Percentiles rank a stretch among this genome's conserved stretches.
phyloP scores from a whole-genome alignment of 2,113 vertebrate genomes.

The Anoplopoma fimbria region DNA sequence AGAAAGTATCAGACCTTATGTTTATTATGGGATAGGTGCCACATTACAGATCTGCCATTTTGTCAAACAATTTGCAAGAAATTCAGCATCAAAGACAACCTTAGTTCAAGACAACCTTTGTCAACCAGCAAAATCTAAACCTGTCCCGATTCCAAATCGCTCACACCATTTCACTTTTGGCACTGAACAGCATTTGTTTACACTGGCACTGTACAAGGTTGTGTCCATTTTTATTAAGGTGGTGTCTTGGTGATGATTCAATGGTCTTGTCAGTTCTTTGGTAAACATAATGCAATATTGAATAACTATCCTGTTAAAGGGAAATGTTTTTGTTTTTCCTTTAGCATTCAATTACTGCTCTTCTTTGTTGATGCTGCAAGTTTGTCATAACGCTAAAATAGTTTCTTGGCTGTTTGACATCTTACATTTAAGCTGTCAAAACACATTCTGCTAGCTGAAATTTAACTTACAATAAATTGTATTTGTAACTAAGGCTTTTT shows the following conservation, averaged over 20 bases:
- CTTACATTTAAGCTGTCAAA: not conserved
- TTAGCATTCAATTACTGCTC: not conserved
- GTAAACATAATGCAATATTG: not conserved
- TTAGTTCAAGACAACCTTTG: no score
- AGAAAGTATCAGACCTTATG: constrained; percentile 4
- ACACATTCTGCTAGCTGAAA: not conserved
- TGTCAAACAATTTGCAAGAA: not conserved
- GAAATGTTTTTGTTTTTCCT: no score
- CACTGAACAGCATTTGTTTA: not conserved
- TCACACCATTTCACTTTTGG: not conserved
- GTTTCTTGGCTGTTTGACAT: not conserved
- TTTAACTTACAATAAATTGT: not conserved
- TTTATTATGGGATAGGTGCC: constrained; percentile 4
- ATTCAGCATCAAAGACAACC: not conserved
- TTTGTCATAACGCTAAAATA: not conserved
- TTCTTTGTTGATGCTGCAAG: not conserved
- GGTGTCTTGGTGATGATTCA: not conserved
- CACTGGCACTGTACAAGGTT: not conserved
- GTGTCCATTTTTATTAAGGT: not conserved
- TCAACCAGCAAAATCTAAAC: not conserved
- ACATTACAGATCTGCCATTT: not conserved
- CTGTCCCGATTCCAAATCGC: not conserved
- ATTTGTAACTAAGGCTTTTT: not conserved
- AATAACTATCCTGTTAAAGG: not conserved
- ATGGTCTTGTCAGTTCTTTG: not conserved